Percentiles rank a stretch among this genome's conserved stretches.
phyloP scores from a whole-genome alignment of 2,888 invertebrate genomes.

The Ptilodon capucinus region DNA sequence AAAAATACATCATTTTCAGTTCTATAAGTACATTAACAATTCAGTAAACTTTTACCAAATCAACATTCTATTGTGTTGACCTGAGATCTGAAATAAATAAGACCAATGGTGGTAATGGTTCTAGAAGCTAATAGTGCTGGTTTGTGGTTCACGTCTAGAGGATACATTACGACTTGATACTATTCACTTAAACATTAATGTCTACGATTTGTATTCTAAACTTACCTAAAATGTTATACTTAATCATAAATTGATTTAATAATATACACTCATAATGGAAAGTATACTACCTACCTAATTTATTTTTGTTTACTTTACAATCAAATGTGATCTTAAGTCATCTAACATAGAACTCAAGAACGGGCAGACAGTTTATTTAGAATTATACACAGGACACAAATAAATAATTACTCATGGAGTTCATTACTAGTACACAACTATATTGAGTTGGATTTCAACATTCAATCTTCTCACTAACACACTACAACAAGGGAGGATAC shows the following conservation, averaged over 20 bases:
- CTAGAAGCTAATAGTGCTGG: slow-evolving; percentile 24
- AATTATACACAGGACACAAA: slow-evolving; percentile 36
- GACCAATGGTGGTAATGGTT: slow-evolving; percentile 41
- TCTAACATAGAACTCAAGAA: slow-evolving; percentile 46
- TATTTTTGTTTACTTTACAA: slow-evolving; percentile 63
- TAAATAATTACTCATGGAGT: slow-evolving; percentile 44
- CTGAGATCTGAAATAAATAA: slow-evolving; percentile 77
- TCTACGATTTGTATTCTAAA: slow-evolving; percentile 58
- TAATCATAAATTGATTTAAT: slow-evolving; percentile 64
- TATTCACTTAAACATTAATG: slow-evolving; percentile 59
- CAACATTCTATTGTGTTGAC: slow-evolving; percentile 70
- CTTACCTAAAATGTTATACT: slow-evolving; percentile 59
- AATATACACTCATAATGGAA: slow-evolving; percentile 71
- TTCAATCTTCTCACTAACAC: slow-evolving; percentile 33
- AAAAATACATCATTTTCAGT: slow-evolving; percentile 78
- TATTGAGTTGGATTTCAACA: slow-evolving; percentile 24
- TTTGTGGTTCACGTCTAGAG: slow-evolving; percentile 20
- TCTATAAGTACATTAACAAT: slow-evolving; percentile 81
- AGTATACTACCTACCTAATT: slow-evolving; percentile 60
- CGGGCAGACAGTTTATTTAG: slow-evolving; percentile 54
- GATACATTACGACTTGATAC: slow-evolving; percentile 40
- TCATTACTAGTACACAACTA: slow-evolving; percentile 19
- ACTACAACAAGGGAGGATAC: slow-evolving; percentile 50
- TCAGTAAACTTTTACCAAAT: slow-evolving; percentile 78
- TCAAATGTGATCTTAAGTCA: slow-evolving; percentile 50